Conservation (phyloP, 37 sponge, comb jelly and placozoan species). For the Mnemiopsis leidyi region DNA sequence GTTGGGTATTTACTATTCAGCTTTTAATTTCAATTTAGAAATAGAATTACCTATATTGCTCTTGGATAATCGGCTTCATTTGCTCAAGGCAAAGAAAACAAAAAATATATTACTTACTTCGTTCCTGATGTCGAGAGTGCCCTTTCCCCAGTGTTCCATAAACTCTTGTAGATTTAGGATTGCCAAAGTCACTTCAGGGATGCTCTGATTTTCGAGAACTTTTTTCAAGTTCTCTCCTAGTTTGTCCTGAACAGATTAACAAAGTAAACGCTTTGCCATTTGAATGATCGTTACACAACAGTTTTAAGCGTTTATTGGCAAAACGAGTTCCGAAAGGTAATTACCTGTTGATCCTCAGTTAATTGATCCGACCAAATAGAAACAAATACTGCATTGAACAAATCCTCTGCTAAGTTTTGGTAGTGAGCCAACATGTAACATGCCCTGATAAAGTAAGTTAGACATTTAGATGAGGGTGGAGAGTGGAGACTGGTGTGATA, state of each 20-base stretch:
- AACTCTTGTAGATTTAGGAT: constrained; percentile 93
- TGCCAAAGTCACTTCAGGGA: constrained; percentile 93
- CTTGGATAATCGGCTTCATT: no score
- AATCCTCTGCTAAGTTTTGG: constrained; percentile 68
- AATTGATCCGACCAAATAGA: constrained; percentile 91
- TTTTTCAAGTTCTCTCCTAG: constrained; percentile 81
- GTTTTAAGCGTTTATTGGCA: no score
- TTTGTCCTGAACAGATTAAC: constrained; percentile 79
- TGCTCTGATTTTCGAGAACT: constrained; percentile 78
- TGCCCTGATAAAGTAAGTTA: no score
- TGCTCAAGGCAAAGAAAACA: no score
- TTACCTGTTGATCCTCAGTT: constrained; percentile 58
- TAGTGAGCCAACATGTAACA: constrained; percentile 10
- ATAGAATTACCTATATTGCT: no score
- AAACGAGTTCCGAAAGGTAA: no score
- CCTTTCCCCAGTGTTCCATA: constrained; percentile 97
- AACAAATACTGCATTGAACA: constrained; percentile 97
- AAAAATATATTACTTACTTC: no score
- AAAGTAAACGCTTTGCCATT: background rate
- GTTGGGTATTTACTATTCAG: no score
- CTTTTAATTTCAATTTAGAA: no score
- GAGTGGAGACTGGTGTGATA: no score
- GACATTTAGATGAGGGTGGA: no score
- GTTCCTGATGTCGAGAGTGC: constrained; percentile 43
- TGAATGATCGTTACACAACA: no score